Percentiles rank a stretch among this genome's conserved stretches.
These are phyloP conservation scores for Carcinoscorpius rotundicauda DNA, from an alignment of 1,140 invertebrate species.

Conservation along the genomic window DNA sequence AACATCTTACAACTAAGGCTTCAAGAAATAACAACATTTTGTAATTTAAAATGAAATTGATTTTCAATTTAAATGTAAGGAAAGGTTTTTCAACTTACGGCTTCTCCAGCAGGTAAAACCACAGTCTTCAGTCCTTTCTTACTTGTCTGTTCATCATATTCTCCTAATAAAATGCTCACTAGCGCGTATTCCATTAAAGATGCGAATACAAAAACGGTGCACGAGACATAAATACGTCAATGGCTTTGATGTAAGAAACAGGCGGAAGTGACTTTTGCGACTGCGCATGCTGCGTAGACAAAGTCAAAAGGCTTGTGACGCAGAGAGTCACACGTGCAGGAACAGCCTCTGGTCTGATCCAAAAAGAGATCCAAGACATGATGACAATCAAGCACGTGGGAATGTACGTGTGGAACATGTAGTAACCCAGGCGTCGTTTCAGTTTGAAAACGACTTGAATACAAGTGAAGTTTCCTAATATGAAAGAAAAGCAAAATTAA, in stretches of 20 bases:
- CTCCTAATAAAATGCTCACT: neutral
- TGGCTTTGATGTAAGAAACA: conserved; percentile 67
- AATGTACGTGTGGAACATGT: conserved; percentile 80
- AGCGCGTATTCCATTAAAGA: conserved; percentile 84
- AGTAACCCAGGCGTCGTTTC: conserved; percentile 70
- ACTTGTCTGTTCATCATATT: neutral
- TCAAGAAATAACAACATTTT: no score
- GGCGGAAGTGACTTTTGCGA: conserved; percentile 64
- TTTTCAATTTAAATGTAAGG: no score
- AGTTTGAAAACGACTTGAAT: conserved; percentile 71
- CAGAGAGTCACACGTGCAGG: conserved; percentile 32
- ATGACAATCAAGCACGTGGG: conserved; percentile 34
- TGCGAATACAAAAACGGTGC: conserved; percentile 64
- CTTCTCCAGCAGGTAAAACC: neutral
- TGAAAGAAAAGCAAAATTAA: neutral
- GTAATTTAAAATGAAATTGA: no score
- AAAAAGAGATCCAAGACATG: conserved; percentile 35
- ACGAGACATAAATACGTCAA: conserved; percentile 25
- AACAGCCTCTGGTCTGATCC: conserved; percentile 37
- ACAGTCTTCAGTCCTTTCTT: neutral
- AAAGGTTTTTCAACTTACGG: neutral
- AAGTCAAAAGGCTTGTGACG: conserved; percentile 50
- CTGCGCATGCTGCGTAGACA: conserved; percentile 51
- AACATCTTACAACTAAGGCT: no score
- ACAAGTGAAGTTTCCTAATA: conserved; percentile 73